phyloP scores from a whole-genome alignment of 2,113 vertebrate species.

The Corythoichthys haematopterus region DNA sequence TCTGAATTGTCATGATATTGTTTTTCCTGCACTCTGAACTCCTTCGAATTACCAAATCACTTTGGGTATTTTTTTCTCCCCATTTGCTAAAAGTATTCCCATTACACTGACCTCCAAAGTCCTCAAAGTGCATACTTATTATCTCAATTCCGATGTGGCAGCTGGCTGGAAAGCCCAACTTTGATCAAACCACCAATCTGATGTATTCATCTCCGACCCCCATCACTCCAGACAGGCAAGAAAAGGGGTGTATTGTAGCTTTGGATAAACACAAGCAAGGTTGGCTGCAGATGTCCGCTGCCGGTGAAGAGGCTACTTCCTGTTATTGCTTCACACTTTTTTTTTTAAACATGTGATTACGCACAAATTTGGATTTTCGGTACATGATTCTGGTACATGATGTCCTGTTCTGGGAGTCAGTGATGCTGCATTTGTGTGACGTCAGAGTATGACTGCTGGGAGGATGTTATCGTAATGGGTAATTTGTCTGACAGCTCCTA shows the following conservation, averaged over 20 bases:
- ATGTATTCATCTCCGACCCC: conserved; percentile 3
- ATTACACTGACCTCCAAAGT: conserved; percentile 57
- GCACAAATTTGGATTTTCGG: background rate
- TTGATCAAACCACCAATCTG: background rate
- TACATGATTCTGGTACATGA: conserved; percentile 5
- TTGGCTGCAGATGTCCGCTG: conserved; percentile 5
- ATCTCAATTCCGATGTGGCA: conserved; percentile 48
- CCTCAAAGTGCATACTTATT: conserved; percentile 41
- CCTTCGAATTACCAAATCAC: conserved; percentile 59
- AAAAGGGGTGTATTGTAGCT: conserved; percentile 9
- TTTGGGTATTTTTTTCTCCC: conserved; percentile 61
- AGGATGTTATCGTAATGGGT: conserved; percentile 16
- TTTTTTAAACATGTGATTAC: background rate
- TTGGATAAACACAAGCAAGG: conserved; percentile 32
- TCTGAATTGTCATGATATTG: conserved; percentile 46
- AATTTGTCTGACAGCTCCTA: conserved; percentile 9
- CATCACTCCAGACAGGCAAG: background rate
- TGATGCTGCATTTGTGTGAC: background rate
- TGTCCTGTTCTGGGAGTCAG: background rate
- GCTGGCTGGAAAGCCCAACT: conserved; percentile 6
- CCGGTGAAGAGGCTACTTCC: conserved; percentile 33
- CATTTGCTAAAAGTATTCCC: conserved; percentile 67
- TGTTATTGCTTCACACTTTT: conserved; percentile 24
- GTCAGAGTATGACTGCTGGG: conserved; percentile 2
- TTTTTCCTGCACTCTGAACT: conserved; percentile 2